Base-by-base conservation (phyloP, 1,140 invertebrate species). In the Eciton burchellii region DNA sequence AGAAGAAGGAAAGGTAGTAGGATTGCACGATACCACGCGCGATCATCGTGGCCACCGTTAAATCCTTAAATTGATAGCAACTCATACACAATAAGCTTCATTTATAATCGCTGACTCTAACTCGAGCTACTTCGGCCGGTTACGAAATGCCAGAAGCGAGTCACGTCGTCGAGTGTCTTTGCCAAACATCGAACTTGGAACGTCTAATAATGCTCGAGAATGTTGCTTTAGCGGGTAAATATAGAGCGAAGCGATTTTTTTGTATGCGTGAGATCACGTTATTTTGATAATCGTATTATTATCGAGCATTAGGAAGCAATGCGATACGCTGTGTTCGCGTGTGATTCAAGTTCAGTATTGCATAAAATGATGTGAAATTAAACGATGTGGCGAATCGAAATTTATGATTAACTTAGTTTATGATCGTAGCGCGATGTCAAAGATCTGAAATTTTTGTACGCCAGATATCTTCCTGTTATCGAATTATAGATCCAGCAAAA, bases 1-100 rank as follows among this genome's bases (percentile, higher is more conserved):
- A 12, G n/a, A 19, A 62, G 76, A 83, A 81, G 76, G 57, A 88
- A 84, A 86, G 65, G 21, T 57, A 62, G 65, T 60, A 35, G 74
- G 73, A 79, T 87, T 73, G 70, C 49, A 43, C 66, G 83, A 81
- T 81, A 86, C 26, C 35, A 77, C 83, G 49, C 83, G 88, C 83
- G 84, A 88, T 88, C 85, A 60, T 71, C 70, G 79, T 81, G 84
- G 70, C 26, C 77, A 88, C 81, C 77, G 86, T 93, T 92, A 92
- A 89, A 89, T 91, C 90, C 89, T 89, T 91, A 92, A 93, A 93
- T 93, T 93, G 92, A 90, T 91, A 91, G 91, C 91, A 93, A 93
- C 92, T 93, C 92, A 90, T 91, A 89, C 87, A 93, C 93, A 93
- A 93, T 93, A 92, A 93, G 89, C 87, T 89, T 90, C 91, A 92